Evolutionary conservation across 2,888 invertebrate genomes (phyloP).

Genomic region (Ernsta delagoae): DNA sequence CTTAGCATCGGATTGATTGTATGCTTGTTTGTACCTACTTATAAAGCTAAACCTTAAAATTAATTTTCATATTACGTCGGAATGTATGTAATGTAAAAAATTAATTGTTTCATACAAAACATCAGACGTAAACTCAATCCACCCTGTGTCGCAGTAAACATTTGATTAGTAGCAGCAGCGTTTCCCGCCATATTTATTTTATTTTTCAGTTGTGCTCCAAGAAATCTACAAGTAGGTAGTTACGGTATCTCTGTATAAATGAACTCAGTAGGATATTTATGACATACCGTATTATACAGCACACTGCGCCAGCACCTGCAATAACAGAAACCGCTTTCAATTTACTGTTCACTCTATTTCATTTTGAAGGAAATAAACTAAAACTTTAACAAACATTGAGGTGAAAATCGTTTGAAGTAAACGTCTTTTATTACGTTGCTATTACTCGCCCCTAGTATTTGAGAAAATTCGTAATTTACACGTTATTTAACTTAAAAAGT

Average conservation of each 20-base stretch:
- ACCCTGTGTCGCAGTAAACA: too few species aligned
- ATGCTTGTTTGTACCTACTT: too few species aligned
- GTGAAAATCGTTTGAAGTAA: background rate
- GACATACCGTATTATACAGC: conserved; percentile 44
- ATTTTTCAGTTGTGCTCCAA: background rate
- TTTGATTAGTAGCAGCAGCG: too few species aligned
- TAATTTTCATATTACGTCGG: too few species aligned
- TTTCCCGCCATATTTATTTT: too few species aligned
- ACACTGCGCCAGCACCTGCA: conserved; percentile 63
- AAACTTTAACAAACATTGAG: conserved; percentile 1
- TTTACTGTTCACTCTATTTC: conserved; percentile 19
- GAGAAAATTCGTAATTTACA: background rate
- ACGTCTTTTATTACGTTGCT: conserved; percentile 2
- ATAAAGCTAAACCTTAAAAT: too few species aligned
- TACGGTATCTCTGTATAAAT: conserved; percentile 25
- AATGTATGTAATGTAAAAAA: too few species aligned
- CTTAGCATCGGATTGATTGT: too few species aligned
- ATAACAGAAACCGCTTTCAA: conserved; percentile 36
- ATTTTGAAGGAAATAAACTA: conserved; percentile 25
- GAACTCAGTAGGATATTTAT: conserved; percentile 32
- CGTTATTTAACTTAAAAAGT: too few species aligned
- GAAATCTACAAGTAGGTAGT: conserved; percentile 32
- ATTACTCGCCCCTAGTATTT: background rate
- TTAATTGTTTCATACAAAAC: too few species aligned
- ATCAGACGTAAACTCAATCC: too few species aligned